Base-by-base conservation (phyloP, 1,140 invertebrate species). In the Zaprionus lachaisei region DNA sequence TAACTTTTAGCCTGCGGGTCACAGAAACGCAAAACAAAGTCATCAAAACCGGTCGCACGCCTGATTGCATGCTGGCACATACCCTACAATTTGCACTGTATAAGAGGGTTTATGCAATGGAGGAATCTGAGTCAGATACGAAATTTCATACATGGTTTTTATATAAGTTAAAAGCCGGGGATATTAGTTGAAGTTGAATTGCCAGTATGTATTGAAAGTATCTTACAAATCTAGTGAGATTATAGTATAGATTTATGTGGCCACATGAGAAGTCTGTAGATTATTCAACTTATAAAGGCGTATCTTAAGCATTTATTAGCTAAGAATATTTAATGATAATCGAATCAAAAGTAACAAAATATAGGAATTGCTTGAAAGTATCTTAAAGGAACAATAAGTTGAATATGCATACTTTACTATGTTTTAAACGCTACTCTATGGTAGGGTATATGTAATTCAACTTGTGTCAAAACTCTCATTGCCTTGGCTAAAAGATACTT, bases 41-140 rank as follows among this genome's bases (percentile, higher is more conserved):
- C 79, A 81, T 81, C 79, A 79, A 79, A 79, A 74, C 79, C 66
- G 79, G 71, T 80, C 65, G 49, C 38, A 70, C 47, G 47, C 44
- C 64, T 62, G 62, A 75, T 79, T 79, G 76, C 71, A 70, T 75
- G 76, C 49, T 37, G 58, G 26, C 51, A 66, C 11, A 69, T 80
- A 69, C 78, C 11, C 70, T 62, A 2, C n/a, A 22, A 11, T 34
- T 34, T 47, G 41, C 0, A 17, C 6, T 47, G 47, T 11, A 24
- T 5, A 5, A 0, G 47, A 11, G 41, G 41, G 41, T 17, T 1
- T 47, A 17, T 17, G n/a, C 41, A n/a, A 20, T n/a, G 2, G 7
- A 9, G 6, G n/a, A 17, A 47, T 9, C 6, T 17, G 6, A 47
- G 7, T 15, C 12, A 38, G 9, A 9, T 15, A 15, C 9, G 0